Percentiles rank a stretch among this genome's conserved stretches.
Evolutionary conservation across 2,113 vertebrate genomes (phyloP).

Genomic region (Ammodytes marinus): DNA sequence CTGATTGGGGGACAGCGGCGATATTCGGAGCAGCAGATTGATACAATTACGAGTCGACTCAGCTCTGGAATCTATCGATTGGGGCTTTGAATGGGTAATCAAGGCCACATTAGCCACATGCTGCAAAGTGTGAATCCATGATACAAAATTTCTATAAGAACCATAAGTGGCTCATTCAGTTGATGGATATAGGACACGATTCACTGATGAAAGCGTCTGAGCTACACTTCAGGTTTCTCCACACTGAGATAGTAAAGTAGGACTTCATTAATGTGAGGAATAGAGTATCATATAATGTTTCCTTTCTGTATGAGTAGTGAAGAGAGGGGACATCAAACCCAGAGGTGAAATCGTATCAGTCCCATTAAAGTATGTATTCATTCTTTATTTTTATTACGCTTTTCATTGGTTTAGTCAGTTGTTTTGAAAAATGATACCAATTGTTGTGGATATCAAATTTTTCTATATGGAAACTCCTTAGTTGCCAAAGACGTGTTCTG

Average conservation of each 20-base stretch:
- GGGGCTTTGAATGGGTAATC: constrained; percentile 61
- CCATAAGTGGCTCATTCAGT: constrained; percentile 14
- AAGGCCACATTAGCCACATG: constrained; percentile 41
- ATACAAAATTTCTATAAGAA: constrained; percentile 15
- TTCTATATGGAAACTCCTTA: neutral
- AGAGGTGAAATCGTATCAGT: neutral
- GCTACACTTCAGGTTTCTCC: neutral
- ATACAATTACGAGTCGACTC: constrained; percentile 60
- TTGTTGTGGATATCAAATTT: neutral
- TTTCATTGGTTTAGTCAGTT: neutral
- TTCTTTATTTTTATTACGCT: neutral
- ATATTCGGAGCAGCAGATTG: constrained; percentile 65
- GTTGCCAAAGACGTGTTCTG: neutral
- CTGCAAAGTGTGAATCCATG: constrained; percentile 20
- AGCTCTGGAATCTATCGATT: constrained; percentile 65
- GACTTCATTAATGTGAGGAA: neutral
- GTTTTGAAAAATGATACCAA: neutral
- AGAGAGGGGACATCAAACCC: neutral
- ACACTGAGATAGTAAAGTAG: neutral
- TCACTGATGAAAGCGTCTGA: neutral
- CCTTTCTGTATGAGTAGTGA: neutral
- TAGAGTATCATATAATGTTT: neutral
- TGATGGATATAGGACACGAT: constrained; percentile 14
- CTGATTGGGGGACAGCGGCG: constrained; percentile 47
- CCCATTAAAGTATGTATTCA: neutral